Evolutionary conservation across 2,113 vertebrate genomes (phyloP).

Genomic region (Petroica traversi): DNA sequence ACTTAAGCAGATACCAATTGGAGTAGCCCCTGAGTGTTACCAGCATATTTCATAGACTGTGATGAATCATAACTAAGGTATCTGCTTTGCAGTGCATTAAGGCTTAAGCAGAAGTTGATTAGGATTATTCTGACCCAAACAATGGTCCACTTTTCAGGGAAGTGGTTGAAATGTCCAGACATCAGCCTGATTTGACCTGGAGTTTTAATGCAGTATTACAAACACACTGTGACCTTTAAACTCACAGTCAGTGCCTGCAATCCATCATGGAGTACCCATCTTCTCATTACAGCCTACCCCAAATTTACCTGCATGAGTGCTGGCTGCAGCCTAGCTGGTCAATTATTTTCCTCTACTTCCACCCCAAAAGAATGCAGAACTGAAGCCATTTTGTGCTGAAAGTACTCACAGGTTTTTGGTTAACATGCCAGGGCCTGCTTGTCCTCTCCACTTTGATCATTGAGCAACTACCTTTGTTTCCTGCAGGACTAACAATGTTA

Average conservation of each 20-base stretch:
- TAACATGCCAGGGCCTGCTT: background rate
- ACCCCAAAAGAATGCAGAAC: background rate
- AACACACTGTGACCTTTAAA: background rate
- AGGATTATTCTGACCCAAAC: background rate
- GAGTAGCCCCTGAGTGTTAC: background rate
- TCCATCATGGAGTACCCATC: background rate
- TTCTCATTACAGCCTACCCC: background rate
- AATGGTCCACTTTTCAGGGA: background rate
- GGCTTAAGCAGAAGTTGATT: background rate
- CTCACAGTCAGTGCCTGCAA: background rate
- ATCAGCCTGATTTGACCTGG: background rate
- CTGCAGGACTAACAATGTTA: background rate
- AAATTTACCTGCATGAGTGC: background rate
- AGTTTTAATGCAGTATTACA: background rate
- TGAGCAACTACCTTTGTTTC: background rate
- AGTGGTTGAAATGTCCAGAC: background rate
- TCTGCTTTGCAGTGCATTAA: background rate
- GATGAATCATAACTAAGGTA: background rate
- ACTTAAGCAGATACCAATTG: constrained; percentile 10
- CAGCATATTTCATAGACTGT: background rate
- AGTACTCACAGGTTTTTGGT: background rate
- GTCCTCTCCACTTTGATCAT: background rate
- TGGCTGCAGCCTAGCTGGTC: background rate
- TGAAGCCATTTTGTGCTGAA: background rate
- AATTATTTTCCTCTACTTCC: background rate